phyloP scores from a whole-genome alignment of 2,888 invertebrate species.

The Digitonthophagus gazella region DNA sequence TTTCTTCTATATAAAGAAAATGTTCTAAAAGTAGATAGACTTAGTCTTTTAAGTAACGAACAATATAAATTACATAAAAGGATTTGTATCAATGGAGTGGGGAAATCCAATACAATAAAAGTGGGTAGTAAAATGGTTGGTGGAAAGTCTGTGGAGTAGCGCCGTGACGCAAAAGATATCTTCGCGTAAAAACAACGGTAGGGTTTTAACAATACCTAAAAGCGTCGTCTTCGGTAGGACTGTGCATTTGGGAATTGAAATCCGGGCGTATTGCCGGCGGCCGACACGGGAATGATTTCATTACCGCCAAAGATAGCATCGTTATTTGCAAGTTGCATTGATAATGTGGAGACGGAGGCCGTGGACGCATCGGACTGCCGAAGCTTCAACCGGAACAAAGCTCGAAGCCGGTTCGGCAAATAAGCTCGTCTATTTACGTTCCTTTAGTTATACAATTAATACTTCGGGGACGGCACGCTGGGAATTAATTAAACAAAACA shows the following conservation, averaged over 20 bases:
- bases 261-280: conserved; percentile 14
- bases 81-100: not conserved
- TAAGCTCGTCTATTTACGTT: not conserved
- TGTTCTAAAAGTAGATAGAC: no score
- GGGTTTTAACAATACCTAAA: conserved; percentile 12
- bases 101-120: no score
- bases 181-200: conserved; percentile 6
- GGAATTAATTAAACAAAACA: not conserved
- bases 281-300: conserved; percentile 20
- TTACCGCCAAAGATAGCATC: conserved; percentile 18
- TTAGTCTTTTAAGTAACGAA: not conserved
- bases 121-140: not conserved
- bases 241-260: conserved; percentile 5
- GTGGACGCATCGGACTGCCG: not conserved
- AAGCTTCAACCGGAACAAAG: not conserved
- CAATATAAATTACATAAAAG: conserved; percentile 3
- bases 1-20: no score
- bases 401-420: not conserved
- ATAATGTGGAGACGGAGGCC: not conserved
- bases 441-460: not conserved
- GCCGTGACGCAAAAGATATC: conserved; percentile 1
- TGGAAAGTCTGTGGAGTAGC: not conserved
- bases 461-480: not conserved
- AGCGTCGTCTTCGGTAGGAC: not conserved
- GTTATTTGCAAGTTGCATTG: conserved; percentile 19